Conservation (phyloP, 2,797 vertebrate species). For the Cetoscarus ocellatus region DNA sequence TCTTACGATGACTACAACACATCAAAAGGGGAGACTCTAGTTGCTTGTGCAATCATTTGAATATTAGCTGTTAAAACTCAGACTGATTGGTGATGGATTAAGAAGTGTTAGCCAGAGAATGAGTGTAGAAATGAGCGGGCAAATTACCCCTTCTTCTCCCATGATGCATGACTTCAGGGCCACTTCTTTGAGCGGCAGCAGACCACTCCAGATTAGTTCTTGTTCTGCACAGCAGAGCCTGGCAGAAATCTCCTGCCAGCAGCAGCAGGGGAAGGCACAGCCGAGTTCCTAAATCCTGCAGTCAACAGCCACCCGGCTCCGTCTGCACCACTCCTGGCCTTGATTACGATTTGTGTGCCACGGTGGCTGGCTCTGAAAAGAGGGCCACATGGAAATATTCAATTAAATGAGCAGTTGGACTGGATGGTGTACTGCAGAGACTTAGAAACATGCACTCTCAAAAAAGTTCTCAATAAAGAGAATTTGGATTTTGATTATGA, state of each 20-base stretch:
- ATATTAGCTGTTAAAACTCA: neutral
- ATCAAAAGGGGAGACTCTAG: slow-evolving; percentile 6
- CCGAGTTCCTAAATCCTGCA: slow-evolving; percentile 67
- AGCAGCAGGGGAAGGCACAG: slow-evolving; percentile 61
- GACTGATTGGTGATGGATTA: neutral
- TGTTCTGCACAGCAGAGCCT: slow-evolving; percentile 70
- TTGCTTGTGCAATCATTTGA: neutral
- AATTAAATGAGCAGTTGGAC: slow-evolving; percentile 51
- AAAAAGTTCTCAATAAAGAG: slow-evolving; percentile 18
- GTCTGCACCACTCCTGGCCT: slow-evolving; percentile 59
- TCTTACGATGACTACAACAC: neutral
- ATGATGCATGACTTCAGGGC: slow-evolving; percentile 57
- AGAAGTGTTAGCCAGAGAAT: neutral
- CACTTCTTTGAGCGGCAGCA: slow-evolving; percentile 64
- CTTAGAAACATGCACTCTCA: slow-evolving; percentile 21
- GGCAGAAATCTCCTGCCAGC: slow-evolving; percentile 64
- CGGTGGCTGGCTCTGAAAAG: slow-evolving; percentile 47
- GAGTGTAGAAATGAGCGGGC: slow-evolving; percentile 27
- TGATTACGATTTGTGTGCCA: slow-evolving; percentile 71
- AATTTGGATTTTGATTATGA: slow-evolving; percentile 12
- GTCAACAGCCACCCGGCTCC: slow-evolving; percentile 67
- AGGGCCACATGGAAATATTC: slow-evolving; percentile 61
- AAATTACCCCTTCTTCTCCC: slow-evolving; percentile 47
- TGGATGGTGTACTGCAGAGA: slow-evolving; percentile 16
- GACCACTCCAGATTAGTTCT: slow-evolving; percentile 77